Conservation (phyloP, 1,140 invertebrate species). For the Drosophila pruinosa region DNA sequence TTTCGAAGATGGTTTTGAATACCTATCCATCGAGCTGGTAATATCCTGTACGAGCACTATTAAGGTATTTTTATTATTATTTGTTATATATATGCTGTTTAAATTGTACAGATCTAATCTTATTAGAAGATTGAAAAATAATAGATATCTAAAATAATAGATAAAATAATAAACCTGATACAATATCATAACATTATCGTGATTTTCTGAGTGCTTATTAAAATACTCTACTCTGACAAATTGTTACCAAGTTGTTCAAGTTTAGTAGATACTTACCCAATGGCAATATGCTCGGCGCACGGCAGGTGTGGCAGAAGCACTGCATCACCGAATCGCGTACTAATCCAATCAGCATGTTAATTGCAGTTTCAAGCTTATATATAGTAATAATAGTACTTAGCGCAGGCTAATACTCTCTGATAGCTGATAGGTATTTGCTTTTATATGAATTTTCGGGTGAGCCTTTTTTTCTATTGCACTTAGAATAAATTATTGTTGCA, state of each 20-base stretch:
- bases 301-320: slow-evolving; percentile 95
- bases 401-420: slow-evolving; percentile 2
- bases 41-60: too few species aligned
- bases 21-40: too few species aligned
- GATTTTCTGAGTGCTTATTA: too few species aligned
- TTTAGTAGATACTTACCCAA: slow-evolving; percentile 85
- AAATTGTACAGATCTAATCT: too few species aligned
- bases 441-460: slow-evolving; percentile 42
- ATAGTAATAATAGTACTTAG: slow-evolving; percentile 18
- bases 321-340: slow-evolving; percentile 93
- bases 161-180: not conserved
- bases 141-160: not conserved
- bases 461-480: slow-evolving; percentile 13
- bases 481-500: slow-evolving; percentile 11
- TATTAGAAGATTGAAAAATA: too few species aligned
- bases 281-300: slow-evolving; percentile 88
- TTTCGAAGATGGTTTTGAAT: too few species aligned
- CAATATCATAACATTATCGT: slow-evolving; percentile 1
- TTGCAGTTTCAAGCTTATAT: slow-evolving; percentile 6
- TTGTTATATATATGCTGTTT: slow-evolving; percentile 32
- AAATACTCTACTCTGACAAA: slow-evolving; percentile 20
- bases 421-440: slow-evolving; percentile 12
- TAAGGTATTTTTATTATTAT: too few species aligned
- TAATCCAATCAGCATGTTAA: slow-evolving; percentile 90
- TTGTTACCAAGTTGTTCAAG: slow-evolving; percentile 23